Evolutionary conservation across 2,797 vertebrate species (phyloP).

Genomic region (Intellagama lesueurii): DNA sequence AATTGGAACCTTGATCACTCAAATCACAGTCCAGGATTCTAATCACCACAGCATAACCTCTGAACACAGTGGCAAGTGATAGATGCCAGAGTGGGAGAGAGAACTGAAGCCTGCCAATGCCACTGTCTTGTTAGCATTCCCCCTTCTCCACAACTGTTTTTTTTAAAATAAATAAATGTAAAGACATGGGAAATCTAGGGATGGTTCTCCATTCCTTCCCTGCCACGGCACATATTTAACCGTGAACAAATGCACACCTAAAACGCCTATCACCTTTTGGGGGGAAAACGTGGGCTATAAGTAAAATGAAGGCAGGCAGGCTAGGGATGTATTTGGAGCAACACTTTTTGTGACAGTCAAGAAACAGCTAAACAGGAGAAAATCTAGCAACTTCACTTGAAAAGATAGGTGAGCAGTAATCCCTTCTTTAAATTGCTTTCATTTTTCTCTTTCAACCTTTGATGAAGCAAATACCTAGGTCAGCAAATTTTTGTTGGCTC

Average conservation of each 20-base stretch:
- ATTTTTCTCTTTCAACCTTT: constrained; percentile 45
- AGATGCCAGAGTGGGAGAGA: background rate
- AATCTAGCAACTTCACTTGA: background rate
- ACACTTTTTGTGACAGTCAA: background rate
- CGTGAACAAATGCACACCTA: background rate
- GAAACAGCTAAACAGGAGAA: background rate
- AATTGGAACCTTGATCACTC: background rate
- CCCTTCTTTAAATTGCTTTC: constrained; percentile 35
- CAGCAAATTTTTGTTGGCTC: constrained; percentile 35
- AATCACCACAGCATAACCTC: background rate
- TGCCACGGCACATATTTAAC: background rate
- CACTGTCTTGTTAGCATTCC: background rate
- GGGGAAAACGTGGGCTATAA: no score
- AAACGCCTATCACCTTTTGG: background rate
- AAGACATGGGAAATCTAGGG: background rate
- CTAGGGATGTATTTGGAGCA: background rate
- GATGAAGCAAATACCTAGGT: background rate
- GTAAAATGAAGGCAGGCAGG: background rate
- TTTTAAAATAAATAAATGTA: background rate
- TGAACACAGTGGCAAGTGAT: background rate
- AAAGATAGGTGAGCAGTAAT: constrained; percentile 37
- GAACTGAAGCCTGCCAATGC: background rate
- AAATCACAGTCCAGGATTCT: background rate
- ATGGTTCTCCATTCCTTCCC: background rate
- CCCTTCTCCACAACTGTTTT: background rate